Percentiles rank a stretch among this genome's conserved stretches.
These are phyloP conservation scores for Trogon melanurus DNA, from an alignment of 2,113 vertebrate genomes.

Conservation along the genomic window DNA sequence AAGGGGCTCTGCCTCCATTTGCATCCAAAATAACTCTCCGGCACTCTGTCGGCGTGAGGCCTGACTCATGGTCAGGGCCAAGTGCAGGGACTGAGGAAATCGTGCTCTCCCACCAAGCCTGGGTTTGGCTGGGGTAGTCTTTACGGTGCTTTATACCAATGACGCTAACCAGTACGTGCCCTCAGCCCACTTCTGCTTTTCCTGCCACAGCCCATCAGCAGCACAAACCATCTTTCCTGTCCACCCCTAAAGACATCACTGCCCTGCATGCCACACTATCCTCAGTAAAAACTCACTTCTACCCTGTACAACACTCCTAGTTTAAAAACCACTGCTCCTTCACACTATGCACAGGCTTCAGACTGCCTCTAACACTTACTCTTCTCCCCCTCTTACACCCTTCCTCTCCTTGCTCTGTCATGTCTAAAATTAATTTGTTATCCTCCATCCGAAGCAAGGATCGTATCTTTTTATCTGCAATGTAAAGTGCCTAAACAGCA, in stretches of 20 bases:
- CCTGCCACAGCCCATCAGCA: not conserved
- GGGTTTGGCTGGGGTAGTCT: not conserved
- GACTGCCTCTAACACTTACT: not conserved
- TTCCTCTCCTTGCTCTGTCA: not conserved
- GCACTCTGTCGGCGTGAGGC: accelerated
- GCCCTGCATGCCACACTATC: not conserved
- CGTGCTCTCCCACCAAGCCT: not conserved
- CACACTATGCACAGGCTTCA: not conserved
- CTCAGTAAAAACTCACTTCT: not conserved
- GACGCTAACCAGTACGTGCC: not conserved
- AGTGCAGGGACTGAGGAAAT: not conserved
- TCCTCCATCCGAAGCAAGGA: not conserved
- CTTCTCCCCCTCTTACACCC: not conserved
- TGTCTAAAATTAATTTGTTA: constrained; percentile 20
- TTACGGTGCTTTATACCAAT: not conserved
- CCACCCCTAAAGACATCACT: not conserved
- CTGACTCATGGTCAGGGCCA: accelerated
- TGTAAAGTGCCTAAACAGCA: constrained; percentile 21
- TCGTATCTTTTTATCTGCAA: not conserved
- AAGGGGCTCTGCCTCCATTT: not conserved
- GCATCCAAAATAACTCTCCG: not conserved
- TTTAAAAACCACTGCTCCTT: not conserved
- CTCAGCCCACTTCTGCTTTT: not conserved
- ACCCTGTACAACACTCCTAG: not conserved
- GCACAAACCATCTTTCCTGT: not conserved